Base-by-base conservation (phyloP, 2,113 vertebrate species). In the human region DNA sequence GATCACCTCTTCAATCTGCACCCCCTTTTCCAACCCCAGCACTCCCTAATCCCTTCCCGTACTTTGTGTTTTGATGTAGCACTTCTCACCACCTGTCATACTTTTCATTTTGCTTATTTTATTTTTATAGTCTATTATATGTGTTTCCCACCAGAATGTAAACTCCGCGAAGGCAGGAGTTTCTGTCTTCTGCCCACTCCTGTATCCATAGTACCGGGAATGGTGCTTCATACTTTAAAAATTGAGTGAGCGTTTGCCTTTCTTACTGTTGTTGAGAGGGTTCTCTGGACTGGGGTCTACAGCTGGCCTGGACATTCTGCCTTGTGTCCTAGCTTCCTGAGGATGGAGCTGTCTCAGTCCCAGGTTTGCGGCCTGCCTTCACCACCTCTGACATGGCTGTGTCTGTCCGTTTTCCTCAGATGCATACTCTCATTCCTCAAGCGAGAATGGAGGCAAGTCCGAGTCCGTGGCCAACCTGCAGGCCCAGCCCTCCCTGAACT, bases 401-500 rank as follows among this genome's bases (percentile, higher is more conserved):
- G 3, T 61, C 50, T 92, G 40, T 70, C 72, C 70, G 95, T 38
- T 90, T 95, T 91, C 97, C 98, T 97, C 98, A 99, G 99, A 99
- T 0, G 98, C 99, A 0, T 99, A 99, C 86, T 98, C 99, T 0
- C 99, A 98, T 38, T 98, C 99, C 55, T 98, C 99, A 23, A 99
- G 99, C 6, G 99, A 99, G 98, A 99, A 99, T 0, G 99, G 99
- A 57, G 99, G 99, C 76, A 99, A 99, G 96, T 99, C 99, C 0
- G 99, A 99, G 96, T 99, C 99, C 0, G 99, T 99, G 98, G 99
- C 99, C 70, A 99, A 99, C 97, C 98, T 99, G 17, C 99, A 99
- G 97, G 98, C 99, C 2, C 99, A 99, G 98, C 94, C 99, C 0
- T 99, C 99, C 30, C 99, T 99, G 97, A 99, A 98, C 98, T 99